These are phyloP conservation scores for Prosopocoilus inquinatus DNA, from an alignment of 2,888 invertebrate genomes.

Conservation along the genomic window DNA sequence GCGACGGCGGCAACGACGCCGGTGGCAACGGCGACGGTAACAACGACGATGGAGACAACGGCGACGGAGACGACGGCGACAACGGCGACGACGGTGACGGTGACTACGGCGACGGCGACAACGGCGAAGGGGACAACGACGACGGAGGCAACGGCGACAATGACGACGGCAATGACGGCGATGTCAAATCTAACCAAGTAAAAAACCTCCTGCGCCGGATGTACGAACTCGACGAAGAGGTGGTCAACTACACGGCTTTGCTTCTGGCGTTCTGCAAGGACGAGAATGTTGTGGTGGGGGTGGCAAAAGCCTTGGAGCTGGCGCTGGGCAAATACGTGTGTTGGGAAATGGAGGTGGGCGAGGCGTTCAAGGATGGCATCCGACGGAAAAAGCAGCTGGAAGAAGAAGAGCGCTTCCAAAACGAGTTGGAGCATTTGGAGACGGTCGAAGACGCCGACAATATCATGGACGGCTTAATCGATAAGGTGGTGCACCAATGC, in stretches of 20 bases:
- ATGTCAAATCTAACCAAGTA: slow-evolving; percentile 35
- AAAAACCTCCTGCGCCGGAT: slow-evolving; percentile 60
- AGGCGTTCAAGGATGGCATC: slow-evolving; percentile 47
- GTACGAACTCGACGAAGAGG: slow-evolving; percentile 52
- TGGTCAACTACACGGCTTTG: slow-evolving; percentile 62
- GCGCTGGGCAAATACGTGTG: slow-evolving; percentile 58
- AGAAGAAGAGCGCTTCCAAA: slow-evolving; percentile 17
- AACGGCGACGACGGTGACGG: too few species aligned
- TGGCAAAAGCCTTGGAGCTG: slow-evolving; percentile 59
- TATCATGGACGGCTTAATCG: slow-evolving; percentile 28
- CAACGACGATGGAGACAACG: too few species aligned
- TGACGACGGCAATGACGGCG: background rate
- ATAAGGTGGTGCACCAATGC: slow-evolving; percentile 32
- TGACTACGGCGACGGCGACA: too few species aligned
- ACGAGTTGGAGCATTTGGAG: background rate
- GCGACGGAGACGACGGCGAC: too few species aligned
- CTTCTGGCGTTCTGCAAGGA: slow-evolving; percentile 64
- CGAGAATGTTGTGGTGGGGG: slow-evolving; percentile 54
- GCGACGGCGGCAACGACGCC: background rate
- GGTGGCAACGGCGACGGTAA: background rate
- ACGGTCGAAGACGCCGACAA: slow-evolving; percentile 16
- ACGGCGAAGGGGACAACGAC: too few species aligned
- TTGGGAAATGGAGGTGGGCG: slow-evolving; percentile 52
- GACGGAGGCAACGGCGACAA: too few species aligned
- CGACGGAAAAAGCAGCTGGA: slow-evolving; percentile 27